These are phyloP conservation scores for Mirounga angustirostris DNA, from an alignment of 2,113 vertebrate species.

Conservation along the genomic window DNA sequence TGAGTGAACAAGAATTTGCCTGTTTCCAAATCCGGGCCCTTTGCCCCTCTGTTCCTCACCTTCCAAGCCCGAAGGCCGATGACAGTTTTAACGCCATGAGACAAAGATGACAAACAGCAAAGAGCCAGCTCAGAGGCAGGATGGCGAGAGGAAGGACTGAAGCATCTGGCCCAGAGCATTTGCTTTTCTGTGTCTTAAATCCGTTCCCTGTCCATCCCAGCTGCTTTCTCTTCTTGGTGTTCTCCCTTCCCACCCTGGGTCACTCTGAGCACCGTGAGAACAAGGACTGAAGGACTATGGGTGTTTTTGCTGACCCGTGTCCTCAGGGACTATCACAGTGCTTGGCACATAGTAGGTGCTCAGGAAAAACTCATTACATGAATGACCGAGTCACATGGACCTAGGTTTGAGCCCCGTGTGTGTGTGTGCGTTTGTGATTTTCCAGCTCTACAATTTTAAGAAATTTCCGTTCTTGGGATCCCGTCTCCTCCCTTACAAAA, in stretches of 20 bases:
- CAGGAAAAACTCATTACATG: neutral
- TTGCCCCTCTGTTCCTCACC: neutral
- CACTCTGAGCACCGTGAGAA: neutral
- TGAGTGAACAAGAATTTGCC: neutral
- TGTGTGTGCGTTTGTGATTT: too few relatives aligned
- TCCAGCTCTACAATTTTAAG: neutral
- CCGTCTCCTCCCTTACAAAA: neutral
- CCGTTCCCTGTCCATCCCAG: too few relatives aligned
- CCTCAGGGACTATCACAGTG: neutral
- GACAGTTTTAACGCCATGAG: neutral
- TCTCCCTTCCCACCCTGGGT: fast-evolving
- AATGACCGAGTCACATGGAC: neutral
- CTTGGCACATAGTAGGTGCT: neutral
- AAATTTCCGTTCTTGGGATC: neutral
- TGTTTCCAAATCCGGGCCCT: neutral
- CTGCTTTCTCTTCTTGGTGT: neutral
- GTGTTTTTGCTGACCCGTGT: neutral
- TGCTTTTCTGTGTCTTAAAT: neutral
- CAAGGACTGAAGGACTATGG: fast-evolving
- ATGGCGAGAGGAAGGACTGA: fast-evolving
- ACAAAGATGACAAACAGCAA: neutral
- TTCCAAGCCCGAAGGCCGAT: neutral
- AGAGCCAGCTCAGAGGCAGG: neutral
- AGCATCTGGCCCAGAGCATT: neutral
- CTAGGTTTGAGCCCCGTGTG: neutral